Conservation (phyloP, 2,113 vertebrate species). For the Philantomba maxwellii region DNA sequence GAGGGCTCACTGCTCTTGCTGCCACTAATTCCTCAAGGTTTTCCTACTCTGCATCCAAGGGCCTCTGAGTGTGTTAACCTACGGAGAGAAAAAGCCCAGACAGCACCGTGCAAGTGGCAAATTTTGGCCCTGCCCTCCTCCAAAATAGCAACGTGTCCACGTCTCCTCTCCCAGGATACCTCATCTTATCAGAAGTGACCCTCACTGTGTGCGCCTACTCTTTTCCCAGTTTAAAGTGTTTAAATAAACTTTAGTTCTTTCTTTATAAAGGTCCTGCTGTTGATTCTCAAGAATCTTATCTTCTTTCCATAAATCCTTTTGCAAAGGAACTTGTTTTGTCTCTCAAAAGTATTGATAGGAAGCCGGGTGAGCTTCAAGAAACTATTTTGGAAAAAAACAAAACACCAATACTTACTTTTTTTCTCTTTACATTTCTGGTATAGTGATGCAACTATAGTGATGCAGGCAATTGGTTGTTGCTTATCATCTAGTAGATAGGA, state of each 20-base stretch:
- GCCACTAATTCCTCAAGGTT: not conserved
- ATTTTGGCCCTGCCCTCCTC: not conserved
- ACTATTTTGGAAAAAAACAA: not conserved
- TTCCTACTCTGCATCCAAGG: not conserved
- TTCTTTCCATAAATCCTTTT: not conserved
- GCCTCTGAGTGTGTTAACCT: not conserved
- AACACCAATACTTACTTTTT: not conserved
- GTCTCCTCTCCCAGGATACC: rapidly evolving
- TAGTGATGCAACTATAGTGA: not conserved
- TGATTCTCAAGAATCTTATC: not conserved
- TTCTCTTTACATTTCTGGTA: not conserved
- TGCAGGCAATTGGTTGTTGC: not conserved
- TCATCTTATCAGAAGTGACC: too few species aligned
- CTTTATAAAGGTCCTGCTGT: not conserved
- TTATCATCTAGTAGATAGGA: not conserved
- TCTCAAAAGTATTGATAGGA: not conserved
- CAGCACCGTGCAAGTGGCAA: rapidly evolving
- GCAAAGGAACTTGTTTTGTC: not conserved
- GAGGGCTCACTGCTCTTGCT: not conserved
- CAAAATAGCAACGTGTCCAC: not conserved
- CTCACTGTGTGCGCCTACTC: not conserved
- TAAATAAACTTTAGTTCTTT: not conserved
- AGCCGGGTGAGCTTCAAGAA: not conserved
- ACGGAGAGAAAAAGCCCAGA: not conserved
- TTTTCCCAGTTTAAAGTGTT: not conserved